Evolutionary conservation across 1,140 invertebrate species (phyloP).

Genomic region (Atta cephalotes): DNA sequence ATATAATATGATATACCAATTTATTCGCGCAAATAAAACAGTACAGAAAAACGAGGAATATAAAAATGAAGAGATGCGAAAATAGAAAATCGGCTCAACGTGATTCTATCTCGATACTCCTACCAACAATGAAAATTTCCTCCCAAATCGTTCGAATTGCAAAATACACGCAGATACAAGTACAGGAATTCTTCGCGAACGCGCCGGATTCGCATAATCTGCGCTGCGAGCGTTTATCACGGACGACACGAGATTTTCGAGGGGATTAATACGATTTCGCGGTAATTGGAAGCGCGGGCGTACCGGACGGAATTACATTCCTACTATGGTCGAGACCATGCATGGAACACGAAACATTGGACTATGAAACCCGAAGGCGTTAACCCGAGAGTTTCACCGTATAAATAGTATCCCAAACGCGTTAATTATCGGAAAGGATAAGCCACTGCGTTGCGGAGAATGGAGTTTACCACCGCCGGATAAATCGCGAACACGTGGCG

Average conservation of each 20-base stretch:
- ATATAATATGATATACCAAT: background rate
- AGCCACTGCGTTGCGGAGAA: constrained; percentile 64
- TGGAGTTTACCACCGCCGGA: constrained; percentile 54
- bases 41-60: background rate
- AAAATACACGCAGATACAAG: background rate
- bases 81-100: background rate
- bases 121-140: background rate
- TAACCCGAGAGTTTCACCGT: constrained; percentile 52
- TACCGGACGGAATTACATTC: constrained; percentile 67
- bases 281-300: constrained; percentile 75
- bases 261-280: constrained; percentile 76
- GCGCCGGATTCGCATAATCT: constrained; percentile 57
- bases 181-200: constrained; percentile 25
- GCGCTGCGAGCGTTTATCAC: constrained; percentile 70
- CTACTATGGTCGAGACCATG: constrained; percentile 13
- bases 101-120: background rate
- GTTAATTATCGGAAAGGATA: constrained; percentile 76
- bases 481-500: constrained; percentile 45
- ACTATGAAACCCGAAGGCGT: constrained; percentile 51
- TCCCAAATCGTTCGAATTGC: background rate
- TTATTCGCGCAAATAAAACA: background rate
- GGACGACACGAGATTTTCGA: constrained; percentile 71
- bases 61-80: background rate
- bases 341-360: constrained; percentile 22
- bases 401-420: constrained; percentile 71